phyloP scores from a whole-genome alignment of 2,888 invertebrate species.

The Torymus aiolomorphi region DNA sequence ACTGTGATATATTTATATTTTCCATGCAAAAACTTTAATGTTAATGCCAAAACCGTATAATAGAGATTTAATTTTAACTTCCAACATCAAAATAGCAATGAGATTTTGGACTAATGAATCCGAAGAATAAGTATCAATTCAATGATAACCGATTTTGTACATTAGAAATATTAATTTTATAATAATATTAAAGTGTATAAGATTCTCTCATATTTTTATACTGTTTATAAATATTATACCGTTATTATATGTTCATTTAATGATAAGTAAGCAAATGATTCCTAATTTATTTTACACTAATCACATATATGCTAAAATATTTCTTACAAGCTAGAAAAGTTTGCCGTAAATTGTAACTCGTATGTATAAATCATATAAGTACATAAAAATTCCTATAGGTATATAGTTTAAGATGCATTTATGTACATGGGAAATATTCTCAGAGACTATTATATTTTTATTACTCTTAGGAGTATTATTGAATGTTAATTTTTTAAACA shows the following conservation, averaged over 20 bases:
- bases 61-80: too few relatives aligned
- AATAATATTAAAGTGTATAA: neutral
- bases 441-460: neutral
- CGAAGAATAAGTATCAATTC: too few relatives aligned
- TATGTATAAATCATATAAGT: neutral
- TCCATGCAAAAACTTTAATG: too few relatives aligned
- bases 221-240: slow-evolving; percentile 8
- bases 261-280: slow-evolving; percentile 3
- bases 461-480: neutral
- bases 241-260: neutral
- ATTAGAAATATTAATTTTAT: too few relatives aligned
- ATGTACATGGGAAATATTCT: slow-evolving; percentile 31
- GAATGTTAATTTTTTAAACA: slow-evolving; percentile 26
- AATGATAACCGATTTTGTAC: too few relatives aligned
- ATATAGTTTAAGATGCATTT: neutral
- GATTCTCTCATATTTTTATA: neutral
- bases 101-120: too few relatives aligned
- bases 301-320: neutral
- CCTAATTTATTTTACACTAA: neutral
- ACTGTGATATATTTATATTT: too few relatives aligned
- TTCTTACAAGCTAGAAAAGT: neutral
- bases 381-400: neutral
- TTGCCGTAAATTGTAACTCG: neutral
- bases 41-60: too few relatives aligned
- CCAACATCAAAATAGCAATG: too few relatives aligned